These are phyloP conservation scores for Molossus molossus DNA, from an alignment of 2,797 vertebrate species.

Conservation along the genomic window DNA sequence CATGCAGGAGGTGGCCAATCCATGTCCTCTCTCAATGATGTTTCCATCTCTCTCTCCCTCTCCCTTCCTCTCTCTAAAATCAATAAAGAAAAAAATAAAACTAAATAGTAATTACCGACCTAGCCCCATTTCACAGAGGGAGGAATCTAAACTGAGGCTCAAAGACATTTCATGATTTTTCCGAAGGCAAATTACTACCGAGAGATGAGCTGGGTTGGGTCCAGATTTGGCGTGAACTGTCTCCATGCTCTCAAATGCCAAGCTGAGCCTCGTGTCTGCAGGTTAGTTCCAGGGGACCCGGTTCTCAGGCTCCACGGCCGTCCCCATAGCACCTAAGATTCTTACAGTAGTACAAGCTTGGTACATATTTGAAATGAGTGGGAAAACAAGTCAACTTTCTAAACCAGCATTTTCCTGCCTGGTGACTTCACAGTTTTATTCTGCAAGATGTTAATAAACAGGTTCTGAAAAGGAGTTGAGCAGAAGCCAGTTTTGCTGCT, in stretches of 20 bases:
- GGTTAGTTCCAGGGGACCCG: not conserved
- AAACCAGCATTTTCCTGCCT: not conserved
- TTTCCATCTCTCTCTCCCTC: too few relatives aligned
- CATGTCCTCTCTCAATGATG: not conserved
- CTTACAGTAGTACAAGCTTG: not conserved
- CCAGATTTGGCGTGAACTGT: not conserved
- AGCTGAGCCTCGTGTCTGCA: not conserved
- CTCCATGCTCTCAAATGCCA: rapidly evolving
- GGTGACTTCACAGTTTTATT: not conserved
- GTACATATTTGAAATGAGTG: not conserved
- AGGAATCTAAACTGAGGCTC: not conserved
- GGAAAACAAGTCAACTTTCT: not conserved
- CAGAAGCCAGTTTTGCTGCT: not conserved
- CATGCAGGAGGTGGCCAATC: too few relatives aligned
- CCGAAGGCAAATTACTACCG: not conserved
- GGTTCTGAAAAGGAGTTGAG: not conserved
- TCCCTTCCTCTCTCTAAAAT: not conserved
- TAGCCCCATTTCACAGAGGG: not conserved
- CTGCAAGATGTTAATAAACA: not conserved
- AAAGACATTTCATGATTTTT: not conserved
- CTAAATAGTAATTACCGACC: not conserved
- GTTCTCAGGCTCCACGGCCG: rapidly evolving
- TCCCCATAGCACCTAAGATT: not conserved
- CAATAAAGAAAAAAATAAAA: too few relatives aligned
- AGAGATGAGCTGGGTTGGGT: not conserved